Conservation (phyloP, 2,113 vertebrate species). For the Trogon melanurus region DNA sequence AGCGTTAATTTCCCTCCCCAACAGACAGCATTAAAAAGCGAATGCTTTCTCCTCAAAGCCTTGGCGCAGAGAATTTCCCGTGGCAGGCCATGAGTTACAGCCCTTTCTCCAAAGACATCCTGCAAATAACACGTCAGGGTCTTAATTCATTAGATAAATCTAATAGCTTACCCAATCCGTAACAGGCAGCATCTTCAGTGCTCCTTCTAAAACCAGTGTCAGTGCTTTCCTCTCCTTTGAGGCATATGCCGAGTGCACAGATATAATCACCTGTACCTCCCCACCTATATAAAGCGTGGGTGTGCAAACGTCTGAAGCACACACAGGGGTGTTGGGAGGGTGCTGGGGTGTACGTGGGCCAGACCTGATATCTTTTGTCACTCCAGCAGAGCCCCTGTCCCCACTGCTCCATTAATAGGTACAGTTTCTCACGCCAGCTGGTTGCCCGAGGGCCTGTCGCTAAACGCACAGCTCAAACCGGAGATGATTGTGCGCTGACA, state of each 20-base stretch:
- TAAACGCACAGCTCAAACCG: not conserved
- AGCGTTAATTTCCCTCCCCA: slow-evolving; percentile 44
- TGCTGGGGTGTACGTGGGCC: not conserved
- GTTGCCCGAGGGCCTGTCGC: slow-evolving; percentile 2
- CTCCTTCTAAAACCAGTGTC: not conserved
- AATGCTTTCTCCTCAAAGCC: slow-evolving; percentile 59
- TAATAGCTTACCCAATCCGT: not conserved
- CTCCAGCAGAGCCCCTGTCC: not conserved
- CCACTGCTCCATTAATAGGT: not conserved
- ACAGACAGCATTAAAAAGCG: slow-evolving; percentile 39
- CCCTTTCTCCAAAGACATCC: slow-evolving; percentile 58
- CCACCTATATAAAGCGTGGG: rapidly evolving
- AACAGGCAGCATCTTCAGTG: not conserved
- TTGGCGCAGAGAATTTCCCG: not conserved
- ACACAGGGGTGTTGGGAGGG: not conserved
- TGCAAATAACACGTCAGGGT: slow-evolving; percentile 44
- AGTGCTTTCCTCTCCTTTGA: not conserved
- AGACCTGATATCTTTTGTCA: not conserved
- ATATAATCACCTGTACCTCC: not conserved
- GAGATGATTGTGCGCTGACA: rapidly evolving
- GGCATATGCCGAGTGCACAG: not conserved
- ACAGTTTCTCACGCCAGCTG: not conserved
- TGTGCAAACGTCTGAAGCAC: not conserved
- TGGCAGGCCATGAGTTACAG: slow-evolving; percentile 55
- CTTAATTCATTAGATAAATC: slow-evolving; percentile 39